Evolutionary conservation across 2,888 invertebrate species (phyloP), one percentile per base, ranked within the genome.

Genomic region (Sthenelais limicola): DNA sequence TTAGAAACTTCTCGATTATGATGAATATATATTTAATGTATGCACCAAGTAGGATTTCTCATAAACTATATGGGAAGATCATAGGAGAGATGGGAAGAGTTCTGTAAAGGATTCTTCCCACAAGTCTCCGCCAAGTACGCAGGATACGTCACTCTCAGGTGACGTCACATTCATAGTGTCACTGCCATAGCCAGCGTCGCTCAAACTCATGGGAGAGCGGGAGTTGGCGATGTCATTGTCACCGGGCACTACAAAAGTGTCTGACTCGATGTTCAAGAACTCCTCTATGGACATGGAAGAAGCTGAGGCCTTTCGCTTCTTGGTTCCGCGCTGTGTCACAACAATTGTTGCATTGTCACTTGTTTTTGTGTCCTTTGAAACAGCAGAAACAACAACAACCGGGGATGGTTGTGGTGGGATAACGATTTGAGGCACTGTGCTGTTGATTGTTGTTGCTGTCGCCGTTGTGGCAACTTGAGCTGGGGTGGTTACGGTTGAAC

Each of bases 21-120:
- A n/a, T n/a, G n/a, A n/a, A n/a, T n/a, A n/a, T n/a, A n/a, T n/a
- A n/a, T 43, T 9, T 51, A 51, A 51, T 26, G 18, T 9, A 51
- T 43, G 51, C 51, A 51, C 5, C 21, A 51, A 51, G 26, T 51
- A n/a, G n/a, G n/a, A n/a, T n/a, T n/a, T n/a, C n/a, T n/a, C n/a
- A n/a, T n/a, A n/a, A n/a, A n/a, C n/a, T n/a, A n/a, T 24, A 51
- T 18, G 12, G n/a, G 47, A 15, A 4, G 48, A 9, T 67, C 47
- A 75, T 35, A 74, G 26, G 49, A 75, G 56, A 18, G 75, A 35
- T 3, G 78, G 78, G 68, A 78, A 78, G 12, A 84, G 74, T 76
- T 84, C 84, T 26, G 80, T 79, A 74, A 84, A 83, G 0, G 82
- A 82, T 58, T 83, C 84, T 69, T 83, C 81, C 82, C 85, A 84